Percentiles rank a stretch among this genome's conserved stretches.
Conservation (phyloP, 2,888 invertebrate species). For the Drosophila nigritarsus region DNA sequence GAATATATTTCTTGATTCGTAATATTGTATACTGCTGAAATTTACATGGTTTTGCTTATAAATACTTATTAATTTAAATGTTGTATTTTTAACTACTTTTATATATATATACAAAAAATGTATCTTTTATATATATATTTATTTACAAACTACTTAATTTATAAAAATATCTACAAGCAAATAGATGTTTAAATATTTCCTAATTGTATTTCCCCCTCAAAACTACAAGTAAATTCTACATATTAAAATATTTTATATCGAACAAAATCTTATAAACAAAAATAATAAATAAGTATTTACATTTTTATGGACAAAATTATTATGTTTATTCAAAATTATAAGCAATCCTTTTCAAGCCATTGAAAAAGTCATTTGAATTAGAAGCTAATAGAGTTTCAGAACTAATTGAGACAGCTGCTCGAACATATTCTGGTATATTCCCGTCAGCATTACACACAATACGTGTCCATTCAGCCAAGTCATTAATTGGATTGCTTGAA, state of each 20-base stretch:
- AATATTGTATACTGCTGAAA: not conserved
- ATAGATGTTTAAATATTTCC: not conserved
- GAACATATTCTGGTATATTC: constrained; percentile 13
- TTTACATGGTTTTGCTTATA: not conserved
- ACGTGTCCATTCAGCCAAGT: constrained; percentile 75
- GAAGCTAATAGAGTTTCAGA: constrained; percentile 13
- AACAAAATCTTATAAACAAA: constrained; percentile 3
- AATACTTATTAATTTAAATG: not conserved
- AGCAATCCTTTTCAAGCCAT: constrained; percentile 60
- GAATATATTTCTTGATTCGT: not conserved
- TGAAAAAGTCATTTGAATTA: constrained; percentile 60
- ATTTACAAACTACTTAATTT: not conserved
- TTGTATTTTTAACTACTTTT: too few relatives aligned
- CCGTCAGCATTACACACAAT: constrained; percentile 53
- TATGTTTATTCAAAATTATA: constrained; percentile 48
- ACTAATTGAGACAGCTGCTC: constrained; percentile 3
- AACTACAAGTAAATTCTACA: not conserved
- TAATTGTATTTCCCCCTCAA: not conserved
- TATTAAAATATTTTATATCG: not conserved
- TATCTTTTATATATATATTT: not conserved
- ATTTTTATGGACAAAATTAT: not conserved
- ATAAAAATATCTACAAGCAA: not conserved
- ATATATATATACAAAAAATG: not conserved
- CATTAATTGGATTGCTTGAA: constrained; percentile 53
- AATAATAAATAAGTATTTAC: constrained; percentile 4